A percentile compares a stretch with the other conserved stretches of the same genome.
Conservation (phyloP, 2,797 vertebrate genomes). For the Chelidonichthys spinosus region DNA sequence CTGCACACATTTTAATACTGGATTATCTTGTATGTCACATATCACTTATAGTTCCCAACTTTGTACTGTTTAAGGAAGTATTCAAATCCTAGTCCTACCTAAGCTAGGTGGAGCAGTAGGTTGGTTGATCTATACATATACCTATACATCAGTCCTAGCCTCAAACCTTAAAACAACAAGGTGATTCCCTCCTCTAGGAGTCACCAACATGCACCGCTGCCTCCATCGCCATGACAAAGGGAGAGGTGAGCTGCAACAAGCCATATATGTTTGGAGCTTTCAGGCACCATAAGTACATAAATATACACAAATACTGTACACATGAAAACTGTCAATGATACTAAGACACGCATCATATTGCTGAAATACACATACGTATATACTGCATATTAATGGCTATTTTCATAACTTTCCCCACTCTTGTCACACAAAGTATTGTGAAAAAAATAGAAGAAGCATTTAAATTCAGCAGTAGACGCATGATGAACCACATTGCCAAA, state of each 20-base stretch:
- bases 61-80: no score
- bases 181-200: conserved; percentile 6
- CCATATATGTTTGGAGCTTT: no score
- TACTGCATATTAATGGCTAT: not conserved
- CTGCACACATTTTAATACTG: not conserved
- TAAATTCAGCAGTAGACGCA: conserved; percentile 1
- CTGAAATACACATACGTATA: conserved; percentile 4
- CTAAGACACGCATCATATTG: not conserved
- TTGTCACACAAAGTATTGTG: conserved; percentile 5
- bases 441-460: conserved; percentile 11
- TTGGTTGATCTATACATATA: no score
- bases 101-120: no score
- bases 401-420: not conserved
- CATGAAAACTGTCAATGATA: not conserved
- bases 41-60: no score
- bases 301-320: conserved; percentile 15
- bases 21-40: no score
- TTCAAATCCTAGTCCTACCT: no score
- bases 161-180: conserved; percentile 24
- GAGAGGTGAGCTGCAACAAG: conserved; percentile 1
- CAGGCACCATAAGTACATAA: conserved; percentile 8
- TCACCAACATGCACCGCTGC: not conserved
- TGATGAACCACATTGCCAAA: conserved; percentile 30
- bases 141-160: no score
- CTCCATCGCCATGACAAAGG: conserved; percentile 30